These are phyloP conservation scores for Apamea sordens DNA, from an alignment of 2,888 invertebrate species.

Conservation along the genomic window DNA sequence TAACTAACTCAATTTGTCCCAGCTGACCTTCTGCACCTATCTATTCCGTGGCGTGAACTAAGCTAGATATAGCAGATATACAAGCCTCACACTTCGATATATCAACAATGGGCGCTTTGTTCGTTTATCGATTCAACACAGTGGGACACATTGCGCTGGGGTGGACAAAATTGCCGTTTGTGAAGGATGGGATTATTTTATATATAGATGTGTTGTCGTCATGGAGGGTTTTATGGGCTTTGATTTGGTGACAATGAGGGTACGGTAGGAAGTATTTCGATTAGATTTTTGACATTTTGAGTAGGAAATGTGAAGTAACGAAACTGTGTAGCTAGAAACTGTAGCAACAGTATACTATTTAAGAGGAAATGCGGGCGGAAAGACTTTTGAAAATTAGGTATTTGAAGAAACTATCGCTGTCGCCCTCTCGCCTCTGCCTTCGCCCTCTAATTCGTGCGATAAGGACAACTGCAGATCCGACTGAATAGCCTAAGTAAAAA, in stretches of 20 bases:
- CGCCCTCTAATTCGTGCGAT: too few relatives aligned
- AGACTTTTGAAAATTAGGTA: too few relatives aligned
- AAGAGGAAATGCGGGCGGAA: too few relatives aligned
- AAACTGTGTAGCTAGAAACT: too few relatives aligned
- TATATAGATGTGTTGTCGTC: constrained; percentile 47
- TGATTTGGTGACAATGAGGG: constrained; percentile 23
- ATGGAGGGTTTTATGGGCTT: constrained; percentile 32
- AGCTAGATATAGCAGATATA: constrained; percentile 50
- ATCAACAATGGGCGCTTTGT: constrained; percentile 70
- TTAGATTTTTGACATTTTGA: not conserved
- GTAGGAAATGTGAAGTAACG: not conserved
- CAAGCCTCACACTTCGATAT: constrained; percentile 53
- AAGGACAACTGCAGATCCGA: too few relatives aligned
- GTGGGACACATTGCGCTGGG: constrained; percentile 65
- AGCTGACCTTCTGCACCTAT: constrained; percentile 2
- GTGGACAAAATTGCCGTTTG: constrained; percentile 65
- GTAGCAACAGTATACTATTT: too few relatives aligned
- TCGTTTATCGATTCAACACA: constrained; percentile 69
- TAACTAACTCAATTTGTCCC: too few relatives aligned
- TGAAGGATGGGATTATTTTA: constrained; percentile 53
- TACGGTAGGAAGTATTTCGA: not conserved
- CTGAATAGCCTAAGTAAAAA: too few relatives aligned
- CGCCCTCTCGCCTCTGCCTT: too few relatives aligned
- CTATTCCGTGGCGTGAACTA: constrained; percentile 33
- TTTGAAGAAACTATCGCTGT: too few relatives aligned